Conservation (phyloP, 2,797 vertebrate genomes). For the Diplodus puntazzo region DNA sequence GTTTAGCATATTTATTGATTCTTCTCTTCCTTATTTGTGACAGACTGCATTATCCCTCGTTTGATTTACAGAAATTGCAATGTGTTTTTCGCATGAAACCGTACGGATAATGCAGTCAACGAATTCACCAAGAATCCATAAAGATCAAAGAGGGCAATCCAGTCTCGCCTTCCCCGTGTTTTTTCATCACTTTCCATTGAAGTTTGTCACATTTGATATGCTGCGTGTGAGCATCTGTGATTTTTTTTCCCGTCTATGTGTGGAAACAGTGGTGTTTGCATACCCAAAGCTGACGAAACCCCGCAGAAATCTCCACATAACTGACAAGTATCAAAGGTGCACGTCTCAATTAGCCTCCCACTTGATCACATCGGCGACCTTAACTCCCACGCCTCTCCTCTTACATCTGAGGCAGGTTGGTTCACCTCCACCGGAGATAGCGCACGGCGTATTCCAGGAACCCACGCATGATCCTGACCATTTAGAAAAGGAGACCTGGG, state of each 20-base stretch:
- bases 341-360: slow-evolving; percentile 58
- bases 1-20: slow-evolving; percentile 56
- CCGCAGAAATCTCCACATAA: slow-evolving; percentile 60
- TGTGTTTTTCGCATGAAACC: slow-evolving; percentile 33
- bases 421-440: background rate
- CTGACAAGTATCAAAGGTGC: slow-evolving; percentile 64
- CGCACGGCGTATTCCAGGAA: background rate
- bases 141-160: slow-evolving; percentile 76
- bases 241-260: slow-evolving; percentile 25
- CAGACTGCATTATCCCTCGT: slow-evolving; percentile 44
- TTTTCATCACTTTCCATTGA: slow-evolving; percentile 75
- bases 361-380: slow-evolving; percentile 49
- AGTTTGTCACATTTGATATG: slow-evolving; percentile 77
- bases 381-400: slow-evolving; percentile 5
- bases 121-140: slow-evolving; percentile 53
- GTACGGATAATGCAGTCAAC: slow-evolving; percentile 62
- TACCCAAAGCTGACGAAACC: slow-evolving; percentile 74
- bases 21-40: slow-evolving; percentile 43
- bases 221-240: slow-evolving; percentile 54
- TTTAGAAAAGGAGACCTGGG: background rate
- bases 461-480: background rate
- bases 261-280: slow-evolving; percentile 61
- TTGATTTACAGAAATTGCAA: slow-evolving; percentile 60
- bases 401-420: slow-evolving; percentile 12
- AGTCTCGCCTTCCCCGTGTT: slow-evolving; percentile 55